Evolutionary conservation across 2,113 vertebrate genomes (phyloP).

Genomic region (Nestor notabilis): DNA sequence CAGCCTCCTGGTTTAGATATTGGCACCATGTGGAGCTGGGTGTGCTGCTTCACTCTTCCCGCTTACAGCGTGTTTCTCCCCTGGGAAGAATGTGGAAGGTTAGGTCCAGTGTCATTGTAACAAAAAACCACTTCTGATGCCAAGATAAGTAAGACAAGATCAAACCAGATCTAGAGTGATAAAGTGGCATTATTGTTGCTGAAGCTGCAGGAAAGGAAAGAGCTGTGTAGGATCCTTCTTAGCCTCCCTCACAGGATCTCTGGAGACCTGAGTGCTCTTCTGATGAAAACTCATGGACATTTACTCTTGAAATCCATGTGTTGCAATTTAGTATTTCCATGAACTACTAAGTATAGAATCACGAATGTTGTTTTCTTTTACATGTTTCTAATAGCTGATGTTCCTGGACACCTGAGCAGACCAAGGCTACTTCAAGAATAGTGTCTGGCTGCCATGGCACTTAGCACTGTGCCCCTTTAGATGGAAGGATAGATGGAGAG

Average conservation of each 20-base stretch:
- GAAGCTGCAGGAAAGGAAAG: background rate
- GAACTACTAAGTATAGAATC: background rate
- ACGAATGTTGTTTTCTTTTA: background rate
- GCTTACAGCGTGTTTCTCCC: background rate
- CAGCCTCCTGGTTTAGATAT: background rate
- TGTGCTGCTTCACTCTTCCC: background rate
- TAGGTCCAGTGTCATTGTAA: background rate
- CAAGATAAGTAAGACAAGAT: background rate
- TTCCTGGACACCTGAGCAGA: background rate
- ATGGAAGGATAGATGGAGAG: background rate
- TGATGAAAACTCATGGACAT: background rate
- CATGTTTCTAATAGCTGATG: background rate
- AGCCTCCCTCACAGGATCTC: background rate
- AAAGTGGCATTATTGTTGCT: fast-evolving
- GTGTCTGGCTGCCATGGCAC: background rate
- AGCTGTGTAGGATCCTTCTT: background rate
- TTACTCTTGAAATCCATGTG: background rate
- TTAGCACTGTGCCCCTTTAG: too few relatives aligned
- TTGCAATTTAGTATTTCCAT: background rate
- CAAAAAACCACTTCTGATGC: background rate
- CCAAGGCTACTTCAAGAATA: too few relatives aligned
- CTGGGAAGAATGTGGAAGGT: background rate
- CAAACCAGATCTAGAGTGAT: background rate
- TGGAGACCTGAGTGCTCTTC: background rate
- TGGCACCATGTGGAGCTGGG: background rate